Percentiles rank a stretch among this genome's conserved stretches.
Conservation (phyloP, 2,888 invertebrate genomes). For the Emmelina monodactyla region DNA sequence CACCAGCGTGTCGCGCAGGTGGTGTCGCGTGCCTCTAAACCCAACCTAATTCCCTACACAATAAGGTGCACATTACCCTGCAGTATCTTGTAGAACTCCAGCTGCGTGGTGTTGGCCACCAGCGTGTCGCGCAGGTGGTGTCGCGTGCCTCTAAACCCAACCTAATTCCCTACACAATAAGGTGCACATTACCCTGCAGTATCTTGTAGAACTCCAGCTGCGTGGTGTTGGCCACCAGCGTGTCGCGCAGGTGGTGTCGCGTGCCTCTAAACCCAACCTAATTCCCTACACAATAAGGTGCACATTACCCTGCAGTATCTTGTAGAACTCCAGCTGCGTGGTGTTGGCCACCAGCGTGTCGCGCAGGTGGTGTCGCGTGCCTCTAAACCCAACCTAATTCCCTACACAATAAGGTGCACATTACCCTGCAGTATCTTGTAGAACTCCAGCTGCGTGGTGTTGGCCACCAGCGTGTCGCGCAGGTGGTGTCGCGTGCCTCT, state of each 20-base stretch:
- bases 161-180: no score
- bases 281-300: no score
- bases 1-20: slow-evolving; percentile 79
- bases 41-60: no score
- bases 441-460: slow-evolving; percentile 86
- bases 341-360: slow-evolving; percentile 85
- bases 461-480: slow-evolving; percentile 80
- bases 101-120: slow-evolving; percentile 84
- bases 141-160: no score
- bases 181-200: slow-evolving; percentile 33
- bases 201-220: slow-evolving; percentile 82
- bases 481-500: no score
- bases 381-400: no score
- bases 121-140: slow-evolving; percentile 82
- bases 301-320: slow-evolving; percentile 60
- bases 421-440: slow-evolving; percentile 65
- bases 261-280: no score
- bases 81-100: slow-evolving; percentile 80
- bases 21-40: no score
- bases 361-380: slow-evolving; percentile 79
- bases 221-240: slow-evolving; percentile 85
- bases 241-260: slow-evolving; percentile 81
- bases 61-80: no score
- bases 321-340: slow-evolving; percentile 82
- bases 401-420: no score